Base-by-base conservation (phyloP, 2,888 invertebrate genomes). In the Erebia epiphron region DNA sequence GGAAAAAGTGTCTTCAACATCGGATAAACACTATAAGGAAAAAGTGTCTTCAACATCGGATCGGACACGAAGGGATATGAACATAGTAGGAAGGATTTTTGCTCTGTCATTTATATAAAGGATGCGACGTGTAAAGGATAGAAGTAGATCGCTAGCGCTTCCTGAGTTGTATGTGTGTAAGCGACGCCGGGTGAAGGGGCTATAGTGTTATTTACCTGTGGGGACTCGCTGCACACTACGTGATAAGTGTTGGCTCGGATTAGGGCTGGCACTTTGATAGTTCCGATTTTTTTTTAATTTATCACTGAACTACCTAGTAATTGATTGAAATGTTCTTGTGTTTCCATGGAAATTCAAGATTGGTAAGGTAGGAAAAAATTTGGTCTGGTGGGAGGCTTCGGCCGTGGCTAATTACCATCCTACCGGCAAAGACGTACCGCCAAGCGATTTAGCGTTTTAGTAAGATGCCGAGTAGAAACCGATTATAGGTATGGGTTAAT, bases 151-250 rank as follows among this genome's bases (percentile, higher is more conserved):
- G 56, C 56, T 3, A 57, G 1, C 13, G 26, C 56, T 57, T 57
- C 56, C 56, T 18, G 56, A 4, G 1, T 5, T 26, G 7, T 26
- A 26, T 21, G 5, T 13, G 26, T 26, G 26, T 13, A 5, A 57
- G 67, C 67, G 41, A 67, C 50, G 67, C 67, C 70, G 70, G 63
- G 63, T 49, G 63, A 67, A 56, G 21, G 13, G 71, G 71, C 68
- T 75, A 77, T 74, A 75, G 72, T 75, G 56, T 26, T 57, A 57
- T 57, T 75, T 76, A 78, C 79, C 76, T 78, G 77, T 72, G 73
- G 75, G 75, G 21, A 69, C 73, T 75, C 72, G 62, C 67, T 65
- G 73, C 63, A 70, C 79, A 76, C 77, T 79, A 5, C 4, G 76
- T 78, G 72, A 76, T 76, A 74, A 76, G 76, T 78, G 77, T 78